Evolutionary conservation across 2,888 invertebrate species (phyloP).

Genomic region (Ormyrus rosae): DNA sequence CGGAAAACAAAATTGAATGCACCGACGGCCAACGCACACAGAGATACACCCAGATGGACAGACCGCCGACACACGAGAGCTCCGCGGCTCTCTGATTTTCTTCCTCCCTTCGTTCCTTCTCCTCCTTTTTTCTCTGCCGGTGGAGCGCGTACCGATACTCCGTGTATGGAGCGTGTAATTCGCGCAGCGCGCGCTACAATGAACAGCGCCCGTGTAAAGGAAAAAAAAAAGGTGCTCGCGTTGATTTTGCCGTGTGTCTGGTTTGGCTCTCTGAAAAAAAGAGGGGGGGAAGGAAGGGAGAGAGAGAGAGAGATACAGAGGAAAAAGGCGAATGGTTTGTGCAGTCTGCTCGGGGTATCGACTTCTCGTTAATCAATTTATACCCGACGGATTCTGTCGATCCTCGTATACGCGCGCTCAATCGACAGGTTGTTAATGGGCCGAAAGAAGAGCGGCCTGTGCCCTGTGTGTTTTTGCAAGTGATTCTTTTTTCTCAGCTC

Average conservation of each 20-base stretch:
- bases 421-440: constrained; percentile 46
- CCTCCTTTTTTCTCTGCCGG: background rate
- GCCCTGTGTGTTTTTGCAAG: constrained; percentile 24
- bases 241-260: background rate
- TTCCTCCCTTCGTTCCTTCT: background rate
- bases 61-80: too few species aligned
- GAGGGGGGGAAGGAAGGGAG: background rate
- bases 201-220: constrained; percentile 3
- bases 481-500: constrained; percentile 9
- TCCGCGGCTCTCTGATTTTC: constrained; percentile 3
- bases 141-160: background rate
- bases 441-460: constrained; percentile 31
- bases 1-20: constrained; percentile 54
- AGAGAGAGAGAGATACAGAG: background rate
- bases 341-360: constrained; percentile 18
- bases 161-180: constrained; percentile 46
- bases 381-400: constrained; percentile 34
- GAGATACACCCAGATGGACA: too few species aligned
- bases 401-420: constrained; percentile 22
- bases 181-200: constrained; percentile 26
- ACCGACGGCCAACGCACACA: background rate
- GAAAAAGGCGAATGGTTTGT: constrained; percentile 1
- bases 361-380: constrained; percentile 53
- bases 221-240: constrained; percentile 9
- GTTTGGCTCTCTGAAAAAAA: background rate